phyloP scores from a whole-genome alignment of 2,797 vertebrate species.

The Pantherophis vulpinus region DNA sequence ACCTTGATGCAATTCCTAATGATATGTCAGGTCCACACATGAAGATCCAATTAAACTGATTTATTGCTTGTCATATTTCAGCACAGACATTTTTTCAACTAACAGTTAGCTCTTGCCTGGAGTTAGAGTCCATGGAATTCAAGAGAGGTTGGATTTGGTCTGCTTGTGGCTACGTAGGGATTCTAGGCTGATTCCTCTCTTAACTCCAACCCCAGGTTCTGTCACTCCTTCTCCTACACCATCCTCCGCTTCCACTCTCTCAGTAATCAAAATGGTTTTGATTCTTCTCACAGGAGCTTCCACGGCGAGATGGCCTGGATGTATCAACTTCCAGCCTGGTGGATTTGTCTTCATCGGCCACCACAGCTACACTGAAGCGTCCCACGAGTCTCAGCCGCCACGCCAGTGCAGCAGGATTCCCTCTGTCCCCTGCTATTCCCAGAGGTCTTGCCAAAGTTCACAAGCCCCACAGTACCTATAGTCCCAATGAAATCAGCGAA shows the following conservation, averaged over 20 bases:
- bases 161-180: background rate
- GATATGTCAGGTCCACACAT: background rate
- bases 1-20: background rate
- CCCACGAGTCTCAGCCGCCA: slow-evolving; percentile 90
- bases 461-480: slow-evolving; percentile 74
- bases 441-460: slow-evolving; percentile 79
- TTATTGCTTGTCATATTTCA: background rate
- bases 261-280: background rate
- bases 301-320: slow-evolving; percentile 81
- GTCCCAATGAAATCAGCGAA: slow-evolving; percentile 69
- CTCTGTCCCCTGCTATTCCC: slow-evolving; percentile 71
- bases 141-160: background rate
- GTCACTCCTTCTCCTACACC: background rate
- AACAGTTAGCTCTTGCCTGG: background rate
- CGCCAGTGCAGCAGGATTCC: slow-evolving; percentile 87
- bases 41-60: background rate
- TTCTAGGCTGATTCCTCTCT: background rate
- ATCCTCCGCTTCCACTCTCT: background rate
- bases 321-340: slow-evolving; percentile 61
- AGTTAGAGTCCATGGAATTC: background rate
- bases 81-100: background rate
- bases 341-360: slow-evolving; percentile 70
- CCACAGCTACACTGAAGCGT: slow-evolving; percentile 81
- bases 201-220: background rate
- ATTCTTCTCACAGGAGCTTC: slow-evolving; percentile 76